A percentile compares a stretch with the other conserved stretches of the same genome.
Evolutionary conservation across 1,140 invertebrate genomes (phyloP).

Genomic region (Drosophila novamexicana): DNA sequence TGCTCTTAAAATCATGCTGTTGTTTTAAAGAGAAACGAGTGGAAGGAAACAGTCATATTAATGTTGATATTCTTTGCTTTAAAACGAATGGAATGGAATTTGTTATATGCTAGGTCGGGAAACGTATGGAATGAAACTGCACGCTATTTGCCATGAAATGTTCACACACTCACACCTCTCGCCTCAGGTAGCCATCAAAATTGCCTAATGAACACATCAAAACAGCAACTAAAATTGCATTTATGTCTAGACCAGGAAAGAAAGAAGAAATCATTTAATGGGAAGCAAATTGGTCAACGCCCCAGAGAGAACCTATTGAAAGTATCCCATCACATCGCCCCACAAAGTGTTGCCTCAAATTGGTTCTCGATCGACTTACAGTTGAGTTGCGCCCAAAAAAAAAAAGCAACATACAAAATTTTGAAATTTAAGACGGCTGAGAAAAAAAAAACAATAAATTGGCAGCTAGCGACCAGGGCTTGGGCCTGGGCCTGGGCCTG

Average conservation of each 20-base stretch:
- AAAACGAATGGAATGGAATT: too few species aligned
- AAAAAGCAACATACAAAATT: neutral
- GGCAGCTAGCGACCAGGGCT: constrained; percentile 14
- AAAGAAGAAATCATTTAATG: constrained; percentile 39
- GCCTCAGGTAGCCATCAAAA: constrained; percentile 32
- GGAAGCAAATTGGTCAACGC: constrained; percentile 47
- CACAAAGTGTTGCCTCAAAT: constrained; percentile 37
- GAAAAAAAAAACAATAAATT: constrained; percentile 39
- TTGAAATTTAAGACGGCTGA: constrained; percentile 72
- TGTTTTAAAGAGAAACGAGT: neutral
- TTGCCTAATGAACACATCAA: constrained; percentile 80
- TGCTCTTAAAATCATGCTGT: too few species aligned
- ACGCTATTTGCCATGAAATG: neutral
- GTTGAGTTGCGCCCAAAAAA: constrained; percentile 54
- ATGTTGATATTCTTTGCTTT: too few species aligned
- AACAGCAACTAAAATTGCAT: constrained; percentile 74
- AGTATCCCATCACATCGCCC: constrained; percentile 67
- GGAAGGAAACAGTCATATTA: too few species aligned
- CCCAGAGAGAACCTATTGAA: constrained; percentile 28
- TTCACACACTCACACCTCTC: constrained; percentile 43
- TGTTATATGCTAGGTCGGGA: neutral
- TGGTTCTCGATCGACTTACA: constrained; percentile 48
- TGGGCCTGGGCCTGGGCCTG: constrained; percentile 1
- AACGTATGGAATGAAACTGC: neutral
- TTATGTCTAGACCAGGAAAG: constrained; percentile 50